Percentiles rank a stretch among this genome's conserved stretches.
Conservation (phyloP, 2,113 vertebrate species). For the Platysteira castanea region DNA sequence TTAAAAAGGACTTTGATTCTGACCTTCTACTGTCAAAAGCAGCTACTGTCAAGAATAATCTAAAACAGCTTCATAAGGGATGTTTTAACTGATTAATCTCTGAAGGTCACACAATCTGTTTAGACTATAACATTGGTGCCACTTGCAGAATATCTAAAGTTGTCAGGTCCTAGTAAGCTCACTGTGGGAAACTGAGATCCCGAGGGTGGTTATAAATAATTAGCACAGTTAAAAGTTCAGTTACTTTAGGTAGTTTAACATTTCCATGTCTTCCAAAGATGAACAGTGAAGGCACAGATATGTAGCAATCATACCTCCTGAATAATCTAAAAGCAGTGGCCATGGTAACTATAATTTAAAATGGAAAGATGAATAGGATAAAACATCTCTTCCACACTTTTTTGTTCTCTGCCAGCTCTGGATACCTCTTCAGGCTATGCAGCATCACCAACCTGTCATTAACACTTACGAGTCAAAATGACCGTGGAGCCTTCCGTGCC, state of each 20-base stretch:
- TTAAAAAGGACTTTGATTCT: slow-evolving; percentile 81
- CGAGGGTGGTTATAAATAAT: slow-evolving; percentile 78
- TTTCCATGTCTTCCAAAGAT: slow-evolving; percentile 64
- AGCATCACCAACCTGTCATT: slow-evolving; percentile 42
- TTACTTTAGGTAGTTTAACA: slow-evolving; percentile 75
- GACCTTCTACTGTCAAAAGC: slow-evolving; percentile 83
- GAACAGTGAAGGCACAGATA: slow-evolving; percentile 49
- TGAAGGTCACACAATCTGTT: slow-evolving; percentile 80
- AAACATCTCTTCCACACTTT: slow-evolving; percentile 45
- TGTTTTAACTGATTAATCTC: slow-evolving; percentile 84
- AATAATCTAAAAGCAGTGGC: slow-evolving; percentile 72
- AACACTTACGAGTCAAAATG: neutral
- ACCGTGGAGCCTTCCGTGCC: neutral
- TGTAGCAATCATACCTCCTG: slow-evolving; percentile 65
- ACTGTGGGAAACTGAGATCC: slow-evolving; percentile 70
- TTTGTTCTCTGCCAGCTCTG: slow-evolving; percentile 37
- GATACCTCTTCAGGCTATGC: slow-evolving; percentile 36
- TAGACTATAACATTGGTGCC: slow-evolving; percentile 77
- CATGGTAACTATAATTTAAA: slow-evolving; percentile 69
- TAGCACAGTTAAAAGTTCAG: slow-evolving; percentile 81
- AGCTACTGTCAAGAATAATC: slow-evolving; percentile 84
- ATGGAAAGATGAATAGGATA: slow-evolving; percentile 53
- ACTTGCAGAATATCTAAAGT: slow-evolving; percentile 78
- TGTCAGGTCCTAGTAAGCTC: slow-evolving; percentile 70
- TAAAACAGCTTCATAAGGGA: slow-evolving; percentile 82